Base-by-base conservation (phyloP, 2,797 vertebrate genomes). In the Acrossocheilus wenchowensis region DNA sequence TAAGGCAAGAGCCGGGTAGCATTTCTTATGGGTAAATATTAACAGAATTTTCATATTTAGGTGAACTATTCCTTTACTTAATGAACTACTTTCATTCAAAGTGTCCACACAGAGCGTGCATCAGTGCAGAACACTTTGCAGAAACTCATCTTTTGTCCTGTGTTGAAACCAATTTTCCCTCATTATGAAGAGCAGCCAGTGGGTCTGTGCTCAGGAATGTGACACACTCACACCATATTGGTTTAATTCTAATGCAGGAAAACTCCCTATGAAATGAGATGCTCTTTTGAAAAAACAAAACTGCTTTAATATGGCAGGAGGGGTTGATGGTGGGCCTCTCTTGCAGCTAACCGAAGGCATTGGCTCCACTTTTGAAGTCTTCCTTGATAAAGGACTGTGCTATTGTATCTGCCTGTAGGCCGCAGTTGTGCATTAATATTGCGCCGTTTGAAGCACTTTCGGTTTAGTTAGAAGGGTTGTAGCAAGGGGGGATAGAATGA, bases 241-340 rank as follows among this genome's bases (percentile, higher is more conserved):
- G 80, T 88, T 89, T 92, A 86, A 91, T 89, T 89, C 71, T 87
- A 85, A 90, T 84, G 79, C 84, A 89, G 79, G 57, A 88, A 87
- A 89, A 87, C 87, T 88, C 78, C 52, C 73, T 88, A 85, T 89
- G 86, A 90, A 90, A 89, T 62, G 1, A 87, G 82, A 88, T 85
- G 87, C 87, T 86, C 81, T 88, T 82, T 77, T 84, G 45, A 87
- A 87, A 86, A 88, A 86, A 88, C 62, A 84, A 73, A 82, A 87
- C 79, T 64, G 39, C 82, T 87, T 88, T 89, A 87, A 87, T 89
- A 86, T 79, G 60, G 19, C 66, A 87, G 64, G 66, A 77, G 64
- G 64, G 30, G 64, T 68, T 82, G 83, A 73, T 48, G 17, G 41
- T 54, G 74, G 73, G 78, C 54, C 62, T 39, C 75, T 68, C 71